Percentiles rank a stretch among this genome's conserved stretches.
phyloP scores from a whole-genome alignment of 1,140 invertebrate genomes.

The Temnothorax longispinosus region DNA sequence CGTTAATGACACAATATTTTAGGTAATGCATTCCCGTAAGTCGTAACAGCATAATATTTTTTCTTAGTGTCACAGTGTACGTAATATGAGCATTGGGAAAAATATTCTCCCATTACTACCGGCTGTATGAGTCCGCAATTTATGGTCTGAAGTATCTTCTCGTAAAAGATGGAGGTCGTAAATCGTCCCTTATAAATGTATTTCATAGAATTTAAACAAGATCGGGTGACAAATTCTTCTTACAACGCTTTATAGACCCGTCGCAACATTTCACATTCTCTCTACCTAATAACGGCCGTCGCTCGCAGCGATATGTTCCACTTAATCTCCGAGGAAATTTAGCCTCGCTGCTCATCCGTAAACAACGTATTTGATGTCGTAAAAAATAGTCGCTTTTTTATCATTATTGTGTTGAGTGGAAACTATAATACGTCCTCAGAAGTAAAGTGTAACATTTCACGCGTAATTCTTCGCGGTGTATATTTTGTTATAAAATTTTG shows the following conservation, averaged over 20 bases:
- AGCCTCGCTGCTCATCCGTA: conserved; percentile 31
- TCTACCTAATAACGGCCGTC: conserved; percentile 44
- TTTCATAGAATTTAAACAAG: conserved; percentile 71
- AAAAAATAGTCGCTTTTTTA: conserved; percentile 39
- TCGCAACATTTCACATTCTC: conserved; percentile 63
- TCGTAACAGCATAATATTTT: conserved; percentile 54
- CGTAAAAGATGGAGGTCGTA: conserved; percentile 45
- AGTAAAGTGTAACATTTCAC: background rate
- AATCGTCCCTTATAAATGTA: conserved; percentile 66
- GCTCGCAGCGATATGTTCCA: conserved; percentile 45
- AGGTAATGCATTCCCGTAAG: conserved; percentile 53
- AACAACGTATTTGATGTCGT: conserved; percentile 1
- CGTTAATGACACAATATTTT: conserved; percentile 61
- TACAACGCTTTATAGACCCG: conserved; percentile 53
- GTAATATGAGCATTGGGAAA: conserved; percentile 66
- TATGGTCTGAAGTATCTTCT: conserved; percentile 58
- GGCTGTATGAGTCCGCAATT: conserved; percentile 61
- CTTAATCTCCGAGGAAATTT: conserved; percentile 58
- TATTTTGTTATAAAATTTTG: background rate
- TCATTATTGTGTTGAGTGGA: conserved; percentile 22
- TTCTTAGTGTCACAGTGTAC: conserved; percentile 48
- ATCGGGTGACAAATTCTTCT: conserved; percentile 56
- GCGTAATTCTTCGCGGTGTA: background rate
- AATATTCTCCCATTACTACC: conserved; percentile 69
- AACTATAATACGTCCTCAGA: background rate